Percentiles rank a stretch among this genome's conserved stretches.
These are phyloP conservation scores for Pyxicephalus adspersus DNA, from an alignment of 2,113 vertebrate species.

Conservation along the genomic window DNA sequence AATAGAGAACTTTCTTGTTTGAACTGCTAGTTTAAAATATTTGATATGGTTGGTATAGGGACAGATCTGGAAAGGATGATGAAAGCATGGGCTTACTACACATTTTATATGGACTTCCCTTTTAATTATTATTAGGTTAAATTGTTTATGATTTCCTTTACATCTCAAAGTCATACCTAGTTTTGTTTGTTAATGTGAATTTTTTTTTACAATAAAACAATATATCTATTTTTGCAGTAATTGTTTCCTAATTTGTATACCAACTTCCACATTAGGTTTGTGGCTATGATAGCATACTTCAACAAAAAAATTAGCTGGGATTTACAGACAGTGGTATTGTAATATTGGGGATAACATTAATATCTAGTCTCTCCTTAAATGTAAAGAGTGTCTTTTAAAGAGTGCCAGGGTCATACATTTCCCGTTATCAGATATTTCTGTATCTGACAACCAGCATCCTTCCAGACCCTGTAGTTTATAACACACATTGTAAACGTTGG, in stretches of 20 bases:
- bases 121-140: not conserved
- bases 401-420: too few relatives aligned
- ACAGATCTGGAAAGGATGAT: not conserved
- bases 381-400: too few relatives aligned
- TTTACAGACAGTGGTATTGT: too few relatives aligned
- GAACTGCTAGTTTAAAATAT: not conserved
- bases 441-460: too few relatives aligned
- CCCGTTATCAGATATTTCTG: too few relatives aligned
- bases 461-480: too few relatives aligned
- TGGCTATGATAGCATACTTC: too few relatives aligned
- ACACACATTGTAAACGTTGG: too few relatives aligned
- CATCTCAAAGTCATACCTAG: not conserved
- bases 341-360: too few relatives aligned
- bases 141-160: not conserved
- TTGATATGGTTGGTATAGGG: not conserved
- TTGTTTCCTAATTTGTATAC: not conserved
- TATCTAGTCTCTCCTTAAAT: too few relatives aligned
- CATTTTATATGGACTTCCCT: not conserved
- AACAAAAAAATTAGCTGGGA: too few relatives aligned
- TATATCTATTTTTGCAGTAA: conserved; percentile 8
- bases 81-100: not conserved
- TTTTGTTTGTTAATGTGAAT: not conserved
- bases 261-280: too few relatives aligned
- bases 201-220: conserved; percentile 14
- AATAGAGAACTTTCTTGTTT: not conserved